Conservation (phyloP, 2,888 invertebrate species). For the Apotomis turbidana region DNA sequence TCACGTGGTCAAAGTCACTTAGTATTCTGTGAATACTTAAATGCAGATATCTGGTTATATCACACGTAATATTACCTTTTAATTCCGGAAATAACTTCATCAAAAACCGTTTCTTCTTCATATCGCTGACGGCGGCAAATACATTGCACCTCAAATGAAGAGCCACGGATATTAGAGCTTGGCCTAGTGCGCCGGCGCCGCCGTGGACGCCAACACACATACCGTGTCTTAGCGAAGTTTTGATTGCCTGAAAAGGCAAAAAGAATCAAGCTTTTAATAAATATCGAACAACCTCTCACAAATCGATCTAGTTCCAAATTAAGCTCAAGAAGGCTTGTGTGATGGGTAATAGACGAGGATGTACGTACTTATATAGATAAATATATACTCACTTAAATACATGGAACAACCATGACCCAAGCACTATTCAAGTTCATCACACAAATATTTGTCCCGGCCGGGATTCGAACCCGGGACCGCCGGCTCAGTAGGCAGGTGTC, state of each 20-base stretch:
- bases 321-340: too few relatives aligned
- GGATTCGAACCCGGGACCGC: too few relatives aligned
- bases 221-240: conserved; percentile 43
- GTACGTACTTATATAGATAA: too few relatives aligned
- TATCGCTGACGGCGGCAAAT: conserved; percentile 56
- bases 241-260: conserved; percentile 51
- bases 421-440: too few relatives aligned
- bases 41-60: not conserved
- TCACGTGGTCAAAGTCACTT: too few relatives aligned
- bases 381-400: too few relatives aligned
- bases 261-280: conserved; percentile 9
- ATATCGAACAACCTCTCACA: too few relatives aligned
- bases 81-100: conserved; percentile 57
- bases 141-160: conserved; percentile 55
- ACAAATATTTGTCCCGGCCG: too few relatives aligned
- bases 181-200: conserved; percentile 61
- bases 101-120: conserved; percentile 55
- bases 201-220: conserved; percentile 56
- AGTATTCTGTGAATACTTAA: not conserved
- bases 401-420: too few relatives aligned
- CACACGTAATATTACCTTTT: conserved; percentile 49
- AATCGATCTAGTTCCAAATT: too few relatives aligned
- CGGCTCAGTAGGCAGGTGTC: too few relatives aligned
- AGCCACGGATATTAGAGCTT: conserved; percentile 61
- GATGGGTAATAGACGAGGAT: too few relatives aligned